phyloP scores from a whole-genome alignment of 2,797 vertebrate species.

The Esox lucius region DNA sequence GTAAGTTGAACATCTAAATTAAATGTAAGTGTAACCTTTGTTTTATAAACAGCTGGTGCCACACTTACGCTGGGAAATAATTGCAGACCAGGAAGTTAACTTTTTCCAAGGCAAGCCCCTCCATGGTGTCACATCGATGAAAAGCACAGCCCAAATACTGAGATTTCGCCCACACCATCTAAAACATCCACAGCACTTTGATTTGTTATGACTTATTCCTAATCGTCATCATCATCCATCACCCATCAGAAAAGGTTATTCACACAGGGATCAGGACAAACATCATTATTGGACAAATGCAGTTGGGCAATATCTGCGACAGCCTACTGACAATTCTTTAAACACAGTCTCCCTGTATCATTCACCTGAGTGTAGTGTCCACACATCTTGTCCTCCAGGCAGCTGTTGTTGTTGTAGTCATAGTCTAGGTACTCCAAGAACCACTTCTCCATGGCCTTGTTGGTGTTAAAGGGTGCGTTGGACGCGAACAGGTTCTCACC shows the following conservation, averaged over 20 bases:
- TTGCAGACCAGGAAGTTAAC: constrained; percentile 69
- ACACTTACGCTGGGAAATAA: constrained; percentile 68
- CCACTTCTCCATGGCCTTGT: constrained; percentile 60
- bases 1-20: neutral
- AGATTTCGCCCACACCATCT: constrained; percentile 76
- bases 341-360: neutral
- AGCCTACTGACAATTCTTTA: too few relatives aligned
- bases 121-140: constrained; percentile 61
- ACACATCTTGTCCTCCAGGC: constrained; percentile 67
- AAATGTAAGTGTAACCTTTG: neutral
- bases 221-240: neutral
- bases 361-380: constrained; percentile 78
- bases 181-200: constrained; percentile 17
- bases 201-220: neutral
- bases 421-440: constrained; percentile 60
- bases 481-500: constrained; percentile 70
- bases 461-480: constrained; percentile 44
- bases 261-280: neutral
- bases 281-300: neutral
- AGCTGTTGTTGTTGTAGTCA: constrained; percentile 63
- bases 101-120: constrained; percentile 42
- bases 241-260: neutral
- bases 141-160: constrained; percentile 67
- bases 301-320: neutral
- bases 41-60: neutral